Base-by-base conservation (phyloP, 1,140 invertebrate species). In the Alviniconcha marisindica region DNA sequence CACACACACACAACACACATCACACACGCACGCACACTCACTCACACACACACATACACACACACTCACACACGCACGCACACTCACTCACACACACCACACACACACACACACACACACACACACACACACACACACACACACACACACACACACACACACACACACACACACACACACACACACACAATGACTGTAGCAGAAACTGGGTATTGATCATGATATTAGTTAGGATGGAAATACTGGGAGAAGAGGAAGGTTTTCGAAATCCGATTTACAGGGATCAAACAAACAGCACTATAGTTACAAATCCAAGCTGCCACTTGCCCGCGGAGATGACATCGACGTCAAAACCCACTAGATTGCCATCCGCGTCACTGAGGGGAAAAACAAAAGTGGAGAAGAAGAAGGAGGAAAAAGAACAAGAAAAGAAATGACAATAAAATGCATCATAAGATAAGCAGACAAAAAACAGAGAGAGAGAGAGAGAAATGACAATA, bases 331-430 rank as follows among this genome's bases (percentile, higher is more conserved):
- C 71, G 66, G 14, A 69, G 10, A 86, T 73, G 63, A 86, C 44
- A 66, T 86, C 85, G 21, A 86, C 38, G 42, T 83, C 80, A 78
- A 83, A 86, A 54, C 85, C 85, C 31, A 63, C 63, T 38, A 86
- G 51, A 60, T 36, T 63, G 18, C 85, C 85, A 24, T 42, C 24
- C 0, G 83, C 82, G 56, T 86, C 66, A 54, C 85, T 86, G 76
- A 36, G 77, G 63, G 18, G 15, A 54, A 48, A 28, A 71, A 71
- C 4, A 71, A n/a, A n/a, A n/a, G n/a, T n/a, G n/a, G n/a, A n/a
- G n/a, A n/a, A n/a, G n/a, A n/a, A n/a, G n/a, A n/a, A n/a, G n/a
- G n/a, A n/a, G n/a, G n/a, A n/a, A n/a, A n/a, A n/a, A n/a, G n/a
- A 24, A n/a, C 60, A 63, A 24, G 28, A 5, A 10, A 24, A 63